A percentile compares a stretch with the other conserved stretches of the same genome.
Evolutionary conservation across 2,797 vertebrate genomes (phyloP).

Genomic region (Takifugu rubripes): DNA sequence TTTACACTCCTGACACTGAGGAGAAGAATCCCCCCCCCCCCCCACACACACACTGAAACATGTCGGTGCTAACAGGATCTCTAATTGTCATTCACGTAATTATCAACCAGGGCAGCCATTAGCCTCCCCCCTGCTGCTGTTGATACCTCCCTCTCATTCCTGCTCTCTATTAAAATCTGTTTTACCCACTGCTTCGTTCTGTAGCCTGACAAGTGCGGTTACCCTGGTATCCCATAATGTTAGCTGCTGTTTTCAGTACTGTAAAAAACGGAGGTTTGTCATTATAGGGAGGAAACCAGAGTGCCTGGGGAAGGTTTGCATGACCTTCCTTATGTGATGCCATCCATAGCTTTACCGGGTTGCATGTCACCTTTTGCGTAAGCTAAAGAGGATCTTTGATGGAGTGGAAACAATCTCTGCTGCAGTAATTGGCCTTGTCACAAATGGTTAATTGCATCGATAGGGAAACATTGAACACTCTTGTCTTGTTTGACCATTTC

Average conservation of each 20-base stretch:
- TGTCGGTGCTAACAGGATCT: slow-evolving; percentile 12
- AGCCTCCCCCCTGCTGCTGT: slow-evolving; percentile 14
- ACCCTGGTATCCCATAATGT: too few species aligned
- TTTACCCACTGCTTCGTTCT: neutral
- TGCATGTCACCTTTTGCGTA: slow-evolving; percentile 18
- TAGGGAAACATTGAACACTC: slow-evolving; percentile 41
- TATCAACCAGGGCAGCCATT: slow-evolving; percentile 24
- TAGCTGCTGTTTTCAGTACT: too few species aligned
- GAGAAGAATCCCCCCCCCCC: too few species aligned
- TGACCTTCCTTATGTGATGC: neutral
- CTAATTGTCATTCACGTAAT: slow-evolving; percentile 24
- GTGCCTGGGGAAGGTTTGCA: neutral
- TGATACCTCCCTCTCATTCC: slow-evolving; percentile 1
- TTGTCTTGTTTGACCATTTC: slow-evolving; percentile 56
- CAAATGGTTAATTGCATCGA: slow-evolving; percentile 37
- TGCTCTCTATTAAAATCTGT: slow-evolving; percentile 2
- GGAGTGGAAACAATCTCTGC: slow-evolving; percentile 35
- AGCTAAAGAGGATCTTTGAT: slow-evolving; percentile 21
- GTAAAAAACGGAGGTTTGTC: neutral
- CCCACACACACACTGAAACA: too few species aligned
- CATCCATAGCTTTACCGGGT: too few species aligned
- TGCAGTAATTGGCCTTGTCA: slow-evolving; percentile 46
- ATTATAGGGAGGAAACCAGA: slow-evolving; percentile 1
- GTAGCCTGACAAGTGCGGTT: neutral
- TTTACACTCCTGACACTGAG: too few species aligned